Evolutionary conservation across 2,888 invertebrate genomes (phyloP).

Genomic region (Melieria omissa): DNA sequence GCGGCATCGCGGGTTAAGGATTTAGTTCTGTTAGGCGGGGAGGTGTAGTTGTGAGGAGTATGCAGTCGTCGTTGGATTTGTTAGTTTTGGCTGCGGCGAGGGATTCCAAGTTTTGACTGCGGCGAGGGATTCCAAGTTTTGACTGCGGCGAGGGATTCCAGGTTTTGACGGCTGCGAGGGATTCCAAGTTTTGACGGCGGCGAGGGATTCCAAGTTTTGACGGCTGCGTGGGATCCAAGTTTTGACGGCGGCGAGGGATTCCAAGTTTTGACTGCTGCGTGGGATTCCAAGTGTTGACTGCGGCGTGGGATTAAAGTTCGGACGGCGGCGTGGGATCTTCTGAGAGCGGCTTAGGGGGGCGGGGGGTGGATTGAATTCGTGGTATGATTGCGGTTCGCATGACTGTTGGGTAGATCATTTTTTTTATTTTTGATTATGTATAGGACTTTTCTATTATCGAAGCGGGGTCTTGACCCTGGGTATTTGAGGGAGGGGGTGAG

Average conservation of each 20-base stretch:
- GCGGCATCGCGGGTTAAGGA: slow-evolving; percentile 46
- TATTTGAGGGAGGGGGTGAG: too few relatives aligned
- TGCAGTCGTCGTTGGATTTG: slow-evolving; percentile 19
- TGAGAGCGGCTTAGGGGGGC: background rate
- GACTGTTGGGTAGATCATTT: too few relatives aligned
- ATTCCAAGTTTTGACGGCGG: slow-evolving; percentile 41
- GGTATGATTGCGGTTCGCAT: too few relatives aligned
- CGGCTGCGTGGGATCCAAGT: slow-evolving; percentile 51
- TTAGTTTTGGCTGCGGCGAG: slow-evolving; percentile 46
- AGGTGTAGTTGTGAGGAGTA: background rate
- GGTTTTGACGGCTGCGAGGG: slow-evolving; percentile 47
- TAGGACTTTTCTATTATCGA: too few relatives aligned
- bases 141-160: slow-evolving; percentile 43
- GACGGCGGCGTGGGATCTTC: slow-evolving; percentile 11
- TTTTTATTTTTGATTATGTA: too few relatives aligned
- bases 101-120: slow-evolving; percentile 49
- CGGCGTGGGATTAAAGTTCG: slow-evolving; percentile 48
- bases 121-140: slow-evolving; percentile 46
- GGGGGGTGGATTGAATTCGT: background rate
- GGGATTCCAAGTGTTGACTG: slow-evolving; percentile 42
- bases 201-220: slow-evolving; percentile 41
- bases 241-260: slow-evolving; percentile 52
- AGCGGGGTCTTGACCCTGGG: too few relatives aligned
- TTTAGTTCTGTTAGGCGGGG: slow-evolving; percentile 42
- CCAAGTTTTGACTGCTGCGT: slow-evolving; percentile 42